Evolutionary conservation across 2,797 vertebrate genomes (phyloP).

Genomic region (Sylvilagus floridanus): DNA sequence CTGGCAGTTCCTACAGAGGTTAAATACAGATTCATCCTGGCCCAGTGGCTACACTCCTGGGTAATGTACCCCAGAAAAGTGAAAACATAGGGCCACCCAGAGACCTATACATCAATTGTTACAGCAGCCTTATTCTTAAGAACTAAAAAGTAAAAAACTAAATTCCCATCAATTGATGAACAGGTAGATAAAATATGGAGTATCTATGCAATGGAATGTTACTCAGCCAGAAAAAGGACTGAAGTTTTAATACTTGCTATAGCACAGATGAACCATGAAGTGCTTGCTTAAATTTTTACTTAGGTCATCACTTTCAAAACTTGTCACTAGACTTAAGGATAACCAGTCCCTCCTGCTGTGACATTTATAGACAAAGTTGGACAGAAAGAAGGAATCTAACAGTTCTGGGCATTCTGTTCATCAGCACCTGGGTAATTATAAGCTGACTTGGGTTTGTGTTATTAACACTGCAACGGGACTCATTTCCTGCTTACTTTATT

Average conservation of each 20-base stretch:
- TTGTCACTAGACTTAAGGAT: conserved; percentile 48
- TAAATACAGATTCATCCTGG: conserved; percentile 12
- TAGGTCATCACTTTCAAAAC: neutral
- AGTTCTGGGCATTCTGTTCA: conserved; percentile 31
- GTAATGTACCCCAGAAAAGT: neutral
- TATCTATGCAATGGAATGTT: neutral
- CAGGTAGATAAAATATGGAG: conserved; percentile 23
- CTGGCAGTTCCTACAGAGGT: conserved; percentile 20
- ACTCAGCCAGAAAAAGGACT: conserved; percentile 24
- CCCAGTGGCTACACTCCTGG: conserved; percentile 1
- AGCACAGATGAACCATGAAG: conserved; percentile 8
- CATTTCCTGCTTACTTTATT: conserved; percentile 49
- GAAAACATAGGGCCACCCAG: conserved; percentile 13
- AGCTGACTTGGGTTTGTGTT: conserved; percentile 13
- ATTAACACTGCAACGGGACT: neutral
- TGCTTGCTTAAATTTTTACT: conserved; percentile 50
- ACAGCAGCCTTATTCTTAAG: conserved; percentile 22
- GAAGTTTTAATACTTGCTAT: conserved; percentile 14
- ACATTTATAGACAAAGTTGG: conserved; percentile 42
- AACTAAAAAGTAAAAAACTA: neutral
- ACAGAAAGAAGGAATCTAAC: conserved; percentile 34
- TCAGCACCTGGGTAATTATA: neutral
- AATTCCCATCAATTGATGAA: neutral
- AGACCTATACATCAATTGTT: neutral
- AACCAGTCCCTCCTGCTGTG: neutral